Base-by-base conservation (phyloP, 2,797 vertebrate genomes). In the Periparus ater region DNA sequence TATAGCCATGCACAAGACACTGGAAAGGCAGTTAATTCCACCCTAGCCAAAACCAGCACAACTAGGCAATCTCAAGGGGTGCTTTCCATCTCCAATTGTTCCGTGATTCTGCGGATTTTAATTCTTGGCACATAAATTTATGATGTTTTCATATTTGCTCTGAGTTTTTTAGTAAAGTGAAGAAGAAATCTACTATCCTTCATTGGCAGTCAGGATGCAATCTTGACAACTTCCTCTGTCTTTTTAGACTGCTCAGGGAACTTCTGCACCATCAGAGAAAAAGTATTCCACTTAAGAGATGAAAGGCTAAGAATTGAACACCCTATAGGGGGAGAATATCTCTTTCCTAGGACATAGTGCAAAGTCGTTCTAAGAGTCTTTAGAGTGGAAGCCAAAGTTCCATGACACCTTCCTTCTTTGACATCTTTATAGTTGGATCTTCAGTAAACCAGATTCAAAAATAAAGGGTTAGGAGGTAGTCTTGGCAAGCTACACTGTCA, bases 1-100 rank as follows among this genome's bases (percentile, higher is more conserved):
- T 26, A 22, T 10, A 36, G 7, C 15, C 3, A 32, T 8, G 13
- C 27, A 9, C 1, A 1, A 42, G 14, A 26, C 34, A 23, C 7
- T 78, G 7, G 12, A 14, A 54, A 63, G 42, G 16, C 8, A 55
- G 42, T 22, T 62, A 54, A n/a, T 61, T 61, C 57, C 48, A 34
- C 29, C 11, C 30, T n/a, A 54, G 47, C 9, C 25, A 61, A 85
- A 77, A 54, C 11, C 14, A 48, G 48, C 2, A 8, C n/a, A 54
- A 22, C 9, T 34, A 17, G 6, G 3, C 32, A 23, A 26, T 57
- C 15, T 67, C 54, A 63, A 67, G 19, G 48, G 8, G 4, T 76
- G 7, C 8, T 14, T 75, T 62, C 18, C 26, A 45, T 23, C 15
- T 21, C 45, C 29, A 58, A 0, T 5, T 54, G 0, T 38, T 44